Base-by-base conservation (phyloP, 2,888 invertebrate genomes). In the Tipula helvola region DNA sequence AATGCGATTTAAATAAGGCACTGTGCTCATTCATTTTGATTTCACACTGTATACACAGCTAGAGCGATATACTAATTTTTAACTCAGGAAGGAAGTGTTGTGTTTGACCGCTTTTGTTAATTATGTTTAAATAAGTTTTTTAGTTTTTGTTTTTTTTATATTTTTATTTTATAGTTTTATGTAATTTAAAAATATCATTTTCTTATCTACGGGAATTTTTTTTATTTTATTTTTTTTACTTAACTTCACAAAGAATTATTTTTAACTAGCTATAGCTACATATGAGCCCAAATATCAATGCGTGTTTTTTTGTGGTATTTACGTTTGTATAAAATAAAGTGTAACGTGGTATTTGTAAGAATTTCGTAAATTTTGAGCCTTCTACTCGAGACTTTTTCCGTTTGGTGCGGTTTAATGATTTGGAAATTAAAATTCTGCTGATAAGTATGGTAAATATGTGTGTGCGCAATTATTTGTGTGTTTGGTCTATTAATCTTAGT, bases 91-190 rank as follows among this genome's bases (percentile, higher is more conserved):
- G 85, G 85, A 85, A 85, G 85, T 85, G 85, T 85, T 18, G 39
- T 85, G 85, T 85, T 41, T 85, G 85, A 85, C 85, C 85, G 85
- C 85, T 42, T 85, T 85, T 41, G 85, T 85, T 85, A 85, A 85
- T 85, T 85, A 42, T 42, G 39, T 85, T 42, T 42, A 85, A 41
- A 85, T 71, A 71, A 28, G 71, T 71, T 71, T 71, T 57, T 84
- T 84, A 83, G 52, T 52, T 83, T n/a, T n/a, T n/a, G n/a, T n/a
- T n/a, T n/a, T 36, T 83, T 83, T 83, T 83, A 8, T 83, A 36
- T 83, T 52, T 52, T 52, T 16, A 16, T 52, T 28, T 28, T 52
- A 52, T 52, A 28, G 71, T 71, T 71, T 71, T 71, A 13, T 71
- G 71, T 71, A 71, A 71, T 71, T 71, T 71, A 71, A 28, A 71